Conservation (phyloP, 1,140 invertebrate species). For the Planococcus citri region DNA sequence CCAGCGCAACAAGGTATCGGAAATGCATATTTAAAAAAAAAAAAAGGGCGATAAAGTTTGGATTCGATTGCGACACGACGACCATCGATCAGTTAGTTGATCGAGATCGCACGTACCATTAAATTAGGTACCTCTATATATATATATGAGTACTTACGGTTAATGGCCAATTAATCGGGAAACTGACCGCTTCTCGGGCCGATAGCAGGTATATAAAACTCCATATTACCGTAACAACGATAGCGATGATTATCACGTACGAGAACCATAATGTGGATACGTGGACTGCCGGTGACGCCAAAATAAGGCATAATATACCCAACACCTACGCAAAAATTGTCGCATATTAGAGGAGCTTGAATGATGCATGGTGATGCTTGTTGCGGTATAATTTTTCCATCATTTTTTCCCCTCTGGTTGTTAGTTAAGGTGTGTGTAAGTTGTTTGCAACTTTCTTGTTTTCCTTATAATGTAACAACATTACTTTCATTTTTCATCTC, state of each 20-base stretch:
- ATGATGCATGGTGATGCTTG: no score
- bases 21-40: background rate
- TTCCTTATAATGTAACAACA: background rate
- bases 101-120: no score
- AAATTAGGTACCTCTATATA: no score
- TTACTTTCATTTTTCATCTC: background rate
- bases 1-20: no score
- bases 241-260: conserved; percentile 63
- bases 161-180: conserved; percentile 71
- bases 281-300: conserved; percentile 48
- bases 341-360: no score
- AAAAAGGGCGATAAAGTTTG: no score
- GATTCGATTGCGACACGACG: no score
- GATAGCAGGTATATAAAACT: conserved; percentile 64
- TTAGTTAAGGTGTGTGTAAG: no score
- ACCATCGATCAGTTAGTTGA: no score
- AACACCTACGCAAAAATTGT: conserved; percentile 42
- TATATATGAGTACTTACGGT: conserved; percentile 62
- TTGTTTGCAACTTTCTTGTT: background rate
- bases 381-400: background rate
- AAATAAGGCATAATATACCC: conserved; percentile 67
- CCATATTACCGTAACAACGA: conserved; percentile 71
- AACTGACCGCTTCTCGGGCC: conserved; percentile 57
- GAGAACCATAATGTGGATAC: conserved; percentile 64
- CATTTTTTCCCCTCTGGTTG: no score